Percentiles rank a stretch among this genome's conserved stretches.
Conservation (phyloP, 2,797 vertebrate species). For the Podarcis lilfordi region DNA sequence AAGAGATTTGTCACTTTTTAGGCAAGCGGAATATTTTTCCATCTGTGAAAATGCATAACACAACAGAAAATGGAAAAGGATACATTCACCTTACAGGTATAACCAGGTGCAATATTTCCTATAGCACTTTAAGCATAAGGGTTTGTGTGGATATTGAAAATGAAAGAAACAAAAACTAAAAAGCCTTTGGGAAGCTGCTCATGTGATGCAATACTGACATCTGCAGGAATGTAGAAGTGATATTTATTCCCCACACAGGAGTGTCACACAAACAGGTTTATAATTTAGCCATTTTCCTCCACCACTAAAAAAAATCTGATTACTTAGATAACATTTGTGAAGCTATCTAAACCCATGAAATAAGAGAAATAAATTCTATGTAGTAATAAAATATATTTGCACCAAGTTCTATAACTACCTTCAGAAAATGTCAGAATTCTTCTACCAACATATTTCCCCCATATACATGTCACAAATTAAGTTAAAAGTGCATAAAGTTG, state of each 20-base stretch:
- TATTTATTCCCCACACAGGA: no score
- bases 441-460: neutral
- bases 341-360: neutral
- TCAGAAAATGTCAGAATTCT: fast-evolving
- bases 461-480: neutral
- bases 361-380: neutral
- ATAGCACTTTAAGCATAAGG: neutral
- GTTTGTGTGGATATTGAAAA: neutral
- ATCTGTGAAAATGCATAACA: neutral
- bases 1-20: neutral
- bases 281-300: neutral
- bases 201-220: conserved; percentile 57
- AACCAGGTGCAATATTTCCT: neutral
- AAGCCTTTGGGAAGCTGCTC: neutral
- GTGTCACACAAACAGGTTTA: neutral
- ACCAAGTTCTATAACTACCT: neutral
- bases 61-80: fast-evolving
- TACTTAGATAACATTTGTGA: neutral
- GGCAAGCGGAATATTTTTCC: neutral
- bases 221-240: conserved; percentile 56
- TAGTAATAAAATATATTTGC: neutral
- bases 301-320: neutral
- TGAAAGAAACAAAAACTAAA: neutral
- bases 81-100: neutral
- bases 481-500: neutral